A percentile compares a stretch with the other conserved stretches of the same genome.
phyloP scores from a whole-genome alignment of 1,140 invertebrate species.

The Pectinophora gossypiella region DNA sequence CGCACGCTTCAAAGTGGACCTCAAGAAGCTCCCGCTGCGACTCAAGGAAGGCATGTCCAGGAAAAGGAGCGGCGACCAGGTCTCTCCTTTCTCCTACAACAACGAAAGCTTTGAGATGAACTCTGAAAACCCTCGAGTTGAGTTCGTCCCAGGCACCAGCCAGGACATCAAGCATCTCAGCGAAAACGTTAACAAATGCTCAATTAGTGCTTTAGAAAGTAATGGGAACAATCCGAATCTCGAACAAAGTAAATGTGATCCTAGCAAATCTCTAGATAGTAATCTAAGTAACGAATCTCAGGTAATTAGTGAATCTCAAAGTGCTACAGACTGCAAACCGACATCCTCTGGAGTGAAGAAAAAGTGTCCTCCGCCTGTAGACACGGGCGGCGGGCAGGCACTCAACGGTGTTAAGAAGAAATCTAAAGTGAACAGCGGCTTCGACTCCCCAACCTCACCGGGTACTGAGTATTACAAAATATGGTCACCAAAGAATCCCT shows the following conservation, averaged over 20 bases:
- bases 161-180: conserved; percentile 69
- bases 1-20: conserved; percentile 54
- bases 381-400: conserved; percentile 56
- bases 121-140: conserved; percentile 54
- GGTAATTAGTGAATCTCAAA: conserved; percentile 67
- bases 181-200: conserved; percentile 73
- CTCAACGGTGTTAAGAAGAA: conserved; percentile 70
- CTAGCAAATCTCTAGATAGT: conserved; percentile 68
- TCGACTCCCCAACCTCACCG: conserved; percentile 73
- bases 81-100: conserved; percentile 63
- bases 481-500: conserved; percentile 76
- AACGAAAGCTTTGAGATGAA: conserved; percentile 71
- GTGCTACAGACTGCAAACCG: conserved; percentile 48
- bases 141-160: conserved; percentile 51
- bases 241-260: conserved; percentile 66
- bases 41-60: conserved; percentile 66
- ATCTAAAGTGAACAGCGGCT: conserved; percentile 59
- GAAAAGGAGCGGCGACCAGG: conserved; percentile 63
- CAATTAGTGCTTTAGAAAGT: conserved; percentile 73
- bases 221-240: conserved; percentile 53
- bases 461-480: conserved; percentile 79
- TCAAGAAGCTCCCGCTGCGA: conserved; percentile 58
- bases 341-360: conserved; percentile 70
- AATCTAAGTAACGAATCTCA: conserved; percentile 62
- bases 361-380: conserved; percentile 69